Evolutionary conservation across 2,797 vertebrate species (phyloP).

Genomic region (Pteronotus mesoamericanus): DNA sequence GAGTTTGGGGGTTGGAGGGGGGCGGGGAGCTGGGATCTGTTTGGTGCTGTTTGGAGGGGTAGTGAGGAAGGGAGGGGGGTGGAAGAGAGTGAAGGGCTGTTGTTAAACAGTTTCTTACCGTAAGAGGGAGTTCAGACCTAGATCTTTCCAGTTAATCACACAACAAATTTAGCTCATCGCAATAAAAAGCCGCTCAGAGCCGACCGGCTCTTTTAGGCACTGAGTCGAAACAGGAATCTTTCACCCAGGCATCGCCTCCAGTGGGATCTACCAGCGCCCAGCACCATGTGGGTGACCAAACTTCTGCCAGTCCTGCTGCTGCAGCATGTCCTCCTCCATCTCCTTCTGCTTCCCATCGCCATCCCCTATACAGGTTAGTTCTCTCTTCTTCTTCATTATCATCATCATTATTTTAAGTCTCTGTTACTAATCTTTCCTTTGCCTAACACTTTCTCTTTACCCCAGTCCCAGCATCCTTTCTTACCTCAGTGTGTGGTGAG

Average conservation of each 20-base stretch:
- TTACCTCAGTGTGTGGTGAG: not conserved
- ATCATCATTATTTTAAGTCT: not conserved
- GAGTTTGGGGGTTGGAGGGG: not conserved
- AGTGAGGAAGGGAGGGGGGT: constrained; percentile 77
- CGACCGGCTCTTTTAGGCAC: constrained; percentile 75
- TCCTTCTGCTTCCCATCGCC: constrained; percentile 79
- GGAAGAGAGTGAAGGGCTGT: constrained; percentile 86
- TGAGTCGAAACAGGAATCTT: constrained; percentile 71
- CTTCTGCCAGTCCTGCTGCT: constrained; percentile 83
- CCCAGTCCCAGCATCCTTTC: constrained; percentile 1
- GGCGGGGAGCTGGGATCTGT: constrained; percentile 72
- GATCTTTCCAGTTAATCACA: constrained; percentile 85
- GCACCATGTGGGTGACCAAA: constrained; percentile 90
- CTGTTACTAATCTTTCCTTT: not conserved
- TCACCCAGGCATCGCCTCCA: constrained; percentile 72
- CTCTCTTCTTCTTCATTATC: not conserved
- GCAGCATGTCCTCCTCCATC: constrained; percentile 79
- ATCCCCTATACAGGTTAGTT: constrained; percentile 83
- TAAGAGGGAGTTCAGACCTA: constrained; percentile 87
- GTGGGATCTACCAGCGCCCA: constrained; percentile 68
- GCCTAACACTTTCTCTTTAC: not conserved
- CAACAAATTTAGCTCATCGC: constrained; percentile 84
- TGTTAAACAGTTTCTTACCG: constrained; percentile 88
- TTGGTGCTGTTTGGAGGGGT: constrained; percentile 72
- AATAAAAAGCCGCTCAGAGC: constrained; percentile 83